phyloP scores from a whole-genome alignment of 2,888 invertebrate genomes.

The Anarsia innoxiella region DNA sequence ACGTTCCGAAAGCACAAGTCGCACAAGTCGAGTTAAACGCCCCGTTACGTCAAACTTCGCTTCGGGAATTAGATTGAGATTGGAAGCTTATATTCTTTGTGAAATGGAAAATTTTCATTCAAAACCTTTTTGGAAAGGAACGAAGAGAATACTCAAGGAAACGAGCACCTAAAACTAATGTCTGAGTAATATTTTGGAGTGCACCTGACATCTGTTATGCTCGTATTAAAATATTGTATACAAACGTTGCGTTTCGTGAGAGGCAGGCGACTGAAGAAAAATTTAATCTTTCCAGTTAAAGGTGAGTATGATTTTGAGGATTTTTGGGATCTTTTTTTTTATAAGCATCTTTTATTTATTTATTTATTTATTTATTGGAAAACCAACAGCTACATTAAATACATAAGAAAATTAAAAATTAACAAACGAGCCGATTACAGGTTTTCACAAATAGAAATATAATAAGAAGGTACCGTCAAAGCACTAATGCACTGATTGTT shows the following conservation, averaged over 20 bases:
- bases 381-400: no score
- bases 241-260: no score
- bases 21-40: slow-evolving; percentile 25
- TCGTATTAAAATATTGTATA: slow-evolving; percentile 37
- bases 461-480: no score
- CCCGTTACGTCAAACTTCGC: slow-evolving; percentile 44
- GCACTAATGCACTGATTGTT: no score
- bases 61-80: slow-evolving; percentile 56
- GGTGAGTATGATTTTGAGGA: no score
- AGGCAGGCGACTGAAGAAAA: slow-evolving; percentile 49
- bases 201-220: slow-evolving; percentile 26
- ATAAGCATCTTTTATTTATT: no score
- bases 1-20: neutral
- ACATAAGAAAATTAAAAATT: no score
- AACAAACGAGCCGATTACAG: no score
- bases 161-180: neutral
- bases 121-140: no score
- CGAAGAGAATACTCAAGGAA: slow-evolving; percentile 10
- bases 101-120: slow-evolving; percentile 26
- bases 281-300: slow-evolving; percentile 49
- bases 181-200: slow-evolving; percentile 9
- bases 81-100: slow-evolving; percentile 35
- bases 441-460: no score
- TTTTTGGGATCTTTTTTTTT: no score
- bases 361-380: no score